These are phyloP conservation scores for Drosophila mettleri DNA, from an alignment of 2,888 invertebrate genomes.

Conservation along the genomic window DNA sequence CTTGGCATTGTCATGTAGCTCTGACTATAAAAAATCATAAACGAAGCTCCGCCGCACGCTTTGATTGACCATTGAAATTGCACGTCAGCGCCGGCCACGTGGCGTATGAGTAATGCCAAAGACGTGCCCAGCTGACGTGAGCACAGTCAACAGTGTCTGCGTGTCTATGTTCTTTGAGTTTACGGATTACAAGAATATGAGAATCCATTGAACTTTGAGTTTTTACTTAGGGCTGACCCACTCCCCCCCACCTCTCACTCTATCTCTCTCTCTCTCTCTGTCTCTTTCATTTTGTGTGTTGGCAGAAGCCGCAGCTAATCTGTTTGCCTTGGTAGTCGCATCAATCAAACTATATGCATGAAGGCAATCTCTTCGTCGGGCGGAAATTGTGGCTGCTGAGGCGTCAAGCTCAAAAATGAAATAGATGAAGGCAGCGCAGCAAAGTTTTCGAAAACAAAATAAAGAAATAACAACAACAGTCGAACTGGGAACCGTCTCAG, in stretches of 20 bases:
- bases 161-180: neutral
- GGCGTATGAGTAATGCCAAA: constrained; percentile 70
- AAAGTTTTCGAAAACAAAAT: neutral
- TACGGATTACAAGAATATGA: constrained; percentile 8
- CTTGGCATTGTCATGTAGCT: constrained; percentile 64
- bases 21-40: constrained; percentile 48
- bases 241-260: neutral
- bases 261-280: neutral
- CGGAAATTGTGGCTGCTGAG: constrained; percentile 1
- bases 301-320: constrained; percentile 27
- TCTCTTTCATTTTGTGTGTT: neutral
- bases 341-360: constrained; percentile 34
- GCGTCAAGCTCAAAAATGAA: constrained; percentile 38
- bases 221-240: neutral
- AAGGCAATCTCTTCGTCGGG: constrained; percentile 33
- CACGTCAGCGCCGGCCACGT: constrained; percentile 61
- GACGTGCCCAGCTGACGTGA: constrained; percentile 51
- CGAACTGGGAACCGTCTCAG: constrained; percentile 42
- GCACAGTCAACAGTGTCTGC: neutral
- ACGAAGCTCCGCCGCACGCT: constrained; percentile 53
- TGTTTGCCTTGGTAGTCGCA: constrained; percentile 40
- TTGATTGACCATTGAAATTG: constrained; percentile 80
- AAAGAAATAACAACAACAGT: constrained; percentile 14
- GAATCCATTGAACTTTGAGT: neutral
- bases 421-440: constrained; percentile 15